Evolutionary conservation across 2,888 invertebrate genomes (phyloP), one percentile per base, ranked within the genome.

Genomic region (Smittia aterrima): DNA sequence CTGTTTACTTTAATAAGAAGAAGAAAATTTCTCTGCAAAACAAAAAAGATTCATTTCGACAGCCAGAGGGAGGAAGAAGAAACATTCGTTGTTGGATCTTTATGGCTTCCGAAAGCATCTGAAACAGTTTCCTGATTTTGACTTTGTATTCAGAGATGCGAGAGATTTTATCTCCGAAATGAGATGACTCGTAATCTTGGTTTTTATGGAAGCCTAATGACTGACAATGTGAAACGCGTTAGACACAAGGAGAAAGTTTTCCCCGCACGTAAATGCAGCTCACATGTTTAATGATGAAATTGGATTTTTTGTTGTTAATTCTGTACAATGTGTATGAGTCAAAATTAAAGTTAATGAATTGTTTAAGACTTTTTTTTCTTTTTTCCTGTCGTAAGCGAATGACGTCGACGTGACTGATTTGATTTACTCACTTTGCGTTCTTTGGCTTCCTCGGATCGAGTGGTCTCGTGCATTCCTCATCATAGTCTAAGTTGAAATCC

Each of bases 361-460:
- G 25, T 38, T 24, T 71, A 0, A 53, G 25, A 1, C 6, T 53
- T 27, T 41, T 54, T 54, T 62, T 58, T 18, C 3, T 58, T 58
- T 7, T 7, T 16, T 7, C 13, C 47, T 7, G 47, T 47, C 9
- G 22, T 47, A 58, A 22, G 22, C 22, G 58, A 13, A 58, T 7
- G 22, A 47, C 3, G 16, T 11, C 47, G 47, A n/a, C n/a, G 13
- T 47, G 47, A 47, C 13, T 6, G 32, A 32, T 9, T 32, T 47
- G n/a, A 47, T 6, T 47, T 79, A 89, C 93, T 92, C 83, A 94
- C 94, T 94, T 94, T 83, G 94, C 94, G 87, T 95, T 95, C 85
- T 94, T 95, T 78, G 94, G 93, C 83, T 84, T 80, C 78, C 80
- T 79, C n/a, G 80, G 81, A 77, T 83, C 82, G 62, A 64, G 75